Evolutionary conservation across 2,113 vertebrate species (phyloP).

Genomic region (Glareola pratincola): DNA sequence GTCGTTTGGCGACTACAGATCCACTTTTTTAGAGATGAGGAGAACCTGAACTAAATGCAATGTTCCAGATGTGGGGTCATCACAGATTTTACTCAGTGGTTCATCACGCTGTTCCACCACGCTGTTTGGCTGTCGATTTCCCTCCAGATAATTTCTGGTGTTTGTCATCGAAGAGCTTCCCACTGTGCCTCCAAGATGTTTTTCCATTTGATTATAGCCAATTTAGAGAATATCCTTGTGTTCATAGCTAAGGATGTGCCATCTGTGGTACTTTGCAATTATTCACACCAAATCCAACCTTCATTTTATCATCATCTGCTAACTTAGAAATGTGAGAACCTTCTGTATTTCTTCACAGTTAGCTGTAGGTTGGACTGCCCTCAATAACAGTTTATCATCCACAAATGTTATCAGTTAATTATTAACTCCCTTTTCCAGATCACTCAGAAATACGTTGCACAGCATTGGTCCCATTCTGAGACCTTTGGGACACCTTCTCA

Average conservation of each 20-base stretch:
- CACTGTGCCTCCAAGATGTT: not conserved
- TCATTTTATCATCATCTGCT: not conserved
- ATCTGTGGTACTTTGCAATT: slow-evolving; percentile 11
- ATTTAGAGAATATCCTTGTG: not conserved
- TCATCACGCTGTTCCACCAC: not conserved
- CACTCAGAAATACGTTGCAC: not conserved
- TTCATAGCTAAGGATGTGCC: not conserved
- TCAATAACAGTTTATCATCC: not conserved
- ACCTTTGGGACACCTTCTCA: not conserved
- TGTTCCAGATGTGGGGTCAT: not conserved
- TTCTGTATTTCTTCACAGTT: not conserved
- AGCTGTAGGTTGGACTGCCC: not conserved
- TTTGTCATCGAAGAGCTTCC: not conserved
- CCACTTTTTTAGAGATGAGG: not conserved
- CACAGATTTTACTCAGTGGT: not conserved
- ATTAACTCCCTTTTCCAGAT: not conserved
- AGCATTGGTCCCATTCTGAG: not conserved
- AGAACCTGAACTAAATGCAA: not conserved
- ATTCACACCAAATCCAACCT: not conserved
- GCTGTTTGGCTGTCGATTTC: not conserved
- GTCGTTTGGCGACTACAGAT: not conserved
- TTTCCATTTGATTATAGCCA: slow-evolving; percentile 4
- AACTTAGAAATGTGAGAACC: not conserved
- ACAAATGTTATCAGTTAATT: not conserved
- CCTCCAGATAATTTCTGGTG: not conserved